Percentiles rank a stretch among this genome's conserved stretches.
phyloP scores from a whole-genome alignment of 2,797 vertebrate genomes.

The Saxicola maurus region DNA sequence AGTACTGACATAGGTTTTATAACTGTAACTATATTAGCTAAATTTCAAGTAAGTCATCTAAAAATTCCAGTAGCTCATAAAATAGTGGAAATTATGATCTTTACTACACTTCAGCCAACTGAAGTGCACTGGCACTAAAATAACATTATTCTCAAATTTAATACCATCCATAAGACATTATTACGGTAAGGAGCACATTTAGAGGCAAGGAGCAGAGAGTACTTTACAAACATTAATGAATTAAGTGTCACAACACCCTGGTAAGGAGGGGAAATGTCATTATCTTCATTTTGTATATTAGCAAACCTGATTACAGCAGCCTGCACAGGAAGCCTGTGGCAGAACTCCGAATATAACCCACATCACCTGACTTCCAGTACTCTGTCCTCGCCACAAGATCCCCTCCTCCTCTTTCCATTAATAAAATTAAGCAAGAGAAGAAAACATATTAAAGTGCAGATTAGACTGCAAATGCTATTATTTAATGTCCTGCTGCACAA shows the following conservation, averaged over 20 bases:
- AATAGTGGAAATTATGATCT: slow-evolving; percentile 29
- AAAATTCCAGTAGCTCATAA: slow-evolving; percentile 57
- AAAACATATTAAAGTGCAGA: slow-evolving; percentile 29
- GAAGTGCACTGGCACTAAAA: background rate
- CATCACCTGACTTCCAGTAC: slow-evolving; percentile 57
- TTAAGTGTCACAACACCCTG: slow-evolving; percentile 53
- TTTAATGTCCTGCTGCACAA: slow-evolving; percentile 6
- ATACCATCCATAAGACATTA: slow-evolving; percentile 12
- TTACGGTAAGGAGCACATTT: slow-evolving; percentile 15
- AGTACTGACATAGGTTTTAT: background rate
- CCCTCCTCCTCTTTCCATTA: slow-evolving; percentile 34
- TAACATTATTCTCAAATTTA: slow-evolving; percentile 43
- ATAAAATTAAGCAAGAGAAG: slow-evolving; percentile 35
- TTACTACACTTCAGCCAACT: background rate
- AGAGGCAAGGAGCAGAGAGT: slow-evolving; percentile 25
- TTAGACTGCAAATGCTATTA: slow-evolving; percentile 1
- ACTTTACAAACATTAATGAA: slow-evolving; percentile 59
- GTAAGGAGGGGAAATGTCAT: slow-evolving; percentile 35
- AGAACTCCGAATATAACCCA: slow-evolving; percentile 30
- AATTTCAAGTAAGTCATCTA: slow-evolving; percentile 45
- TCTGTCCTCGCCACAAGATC: background rate
- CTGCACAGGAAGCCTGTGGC: slow-evolving; percentile 50
- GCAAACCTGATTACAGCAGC: slow-evolving; percentile 45
- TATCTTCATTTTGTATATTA: slow-evolving; percentile 37
- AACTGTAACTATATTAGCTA: background rate